Conservation (phyloP, 2,888 invertebrate genomes). For the Deroplatys truncata region DNA sequence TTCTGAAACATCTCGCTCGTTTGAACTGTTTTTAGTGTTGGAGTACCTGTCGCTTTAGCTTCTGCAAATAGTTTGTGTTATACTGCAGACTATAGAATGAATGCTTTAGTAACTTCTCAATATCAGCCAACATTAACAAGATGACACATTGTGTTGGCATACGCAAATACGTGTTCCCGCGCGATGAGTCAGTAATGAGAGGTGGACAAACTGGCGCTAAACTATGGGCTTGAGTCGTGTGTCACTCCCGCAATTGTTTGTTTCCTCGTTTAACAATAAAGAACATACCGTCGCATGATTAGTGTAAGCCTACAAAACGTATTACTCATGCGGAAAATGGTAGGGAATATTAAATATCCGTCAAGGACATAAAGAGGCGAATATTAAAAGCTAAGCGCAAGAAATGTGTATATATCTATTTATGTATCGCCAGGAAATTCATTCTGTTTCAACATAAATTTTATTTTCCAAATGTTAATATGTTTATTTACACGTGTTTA, state of each 20-base stretch:
- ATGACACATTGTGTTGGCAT: background rate
- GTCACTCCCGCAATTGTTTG: background rate
- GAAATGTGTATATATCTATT: no score
- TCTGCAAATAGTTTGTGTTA: no score
- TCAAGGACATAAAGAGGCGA: background rate
- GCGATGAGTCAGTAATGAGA: background rate
- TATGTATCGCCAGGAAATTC: no score
- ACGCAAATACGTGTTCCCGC: background rate
- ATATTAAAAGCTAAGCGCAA: background rate
- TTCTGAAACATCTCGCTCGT: no score
- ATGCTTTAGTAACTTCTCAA: background rate
- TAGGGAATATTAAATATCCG: background rate
- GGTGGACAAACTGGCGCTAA: background rate
- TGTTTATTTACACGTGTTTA: no score
- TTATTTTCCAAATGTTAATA: no score
- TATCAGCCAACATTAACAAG: background rate
- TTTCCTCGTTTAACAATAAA: background rate
- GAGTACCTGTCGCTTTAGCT: no score
- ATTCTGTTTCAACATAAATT: no score
- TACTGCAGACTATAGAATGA: background rate
- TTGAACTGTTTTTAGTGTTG: no score
- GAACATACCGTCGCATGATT: background rate
- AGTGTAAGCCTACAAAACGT: background rate
- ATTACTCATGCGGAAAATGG: background rate
- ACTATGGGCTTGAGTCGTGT: background rate